Conservation (phyloP, 2,113 vertebrate species). For the Herpailurus yagouaroundi region DNA sequence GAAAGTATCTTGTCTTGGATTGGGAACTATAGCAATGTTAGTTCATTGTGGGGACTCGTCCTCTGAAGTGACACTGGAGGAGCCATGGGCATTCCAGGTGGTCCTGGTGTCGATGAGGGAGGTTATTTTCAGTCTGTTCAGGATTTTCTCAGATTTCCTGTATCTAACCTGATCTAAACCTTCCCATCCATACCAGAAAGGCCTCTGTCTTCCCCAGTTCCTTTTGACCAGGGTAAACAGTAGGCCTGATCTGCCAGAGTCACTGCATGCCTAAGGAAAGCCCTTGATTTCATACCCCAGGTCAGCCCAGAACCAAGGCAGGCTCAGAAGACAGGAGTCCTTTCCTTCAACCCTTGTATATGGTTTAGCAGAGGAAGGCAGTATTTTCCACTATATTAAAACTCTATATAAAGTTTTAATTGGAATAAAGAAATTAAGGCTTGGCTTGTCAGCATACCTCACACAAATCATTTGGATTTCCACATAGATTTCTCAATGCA, state of each 20-base stretch:
- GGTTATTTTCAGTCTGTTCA: background rate
- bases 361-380: slow-evolving; percentile 18
- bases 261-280: background rate
- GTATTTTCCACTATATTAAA: slow-evolving; percentile 48
- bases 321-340: background rate
- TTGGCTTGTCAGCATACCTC: slow-evolving; percentile 47
- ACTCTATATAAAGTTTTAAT: slow-evolving; percentile 65
- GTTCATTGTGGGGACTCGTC: background rate
- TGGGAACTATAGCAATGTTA: background rate
- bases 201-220: background rate
- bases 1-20: background rate
- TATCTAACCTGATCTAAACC: background rate
- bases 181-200: slow-evolving; percentile 10
- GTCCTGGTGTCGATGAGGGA: background rate
- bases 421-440: slow-evolving; percentile 69
- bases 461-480: slow-evolving; percentile 65
- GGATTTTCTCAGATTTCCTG: slow-evolving; percentile 12
- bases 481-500: slow-evolving; percentile 60
- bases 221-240: background rate
- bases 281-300: background rate
- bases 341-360: background rate
- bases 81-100: background rate
- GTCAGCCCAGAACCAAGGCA: background rate
- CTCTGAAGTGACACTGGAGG: background rate
- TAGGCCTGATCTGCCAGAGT: background rate